A percentile compares a stretch with the other conserved stretches of the same genome.
These are phyloP conservation scores for Thelaira solivaga DNA, from an alignment of 2,888 invertebrate species.

Conservation along the genomic window DNA sequence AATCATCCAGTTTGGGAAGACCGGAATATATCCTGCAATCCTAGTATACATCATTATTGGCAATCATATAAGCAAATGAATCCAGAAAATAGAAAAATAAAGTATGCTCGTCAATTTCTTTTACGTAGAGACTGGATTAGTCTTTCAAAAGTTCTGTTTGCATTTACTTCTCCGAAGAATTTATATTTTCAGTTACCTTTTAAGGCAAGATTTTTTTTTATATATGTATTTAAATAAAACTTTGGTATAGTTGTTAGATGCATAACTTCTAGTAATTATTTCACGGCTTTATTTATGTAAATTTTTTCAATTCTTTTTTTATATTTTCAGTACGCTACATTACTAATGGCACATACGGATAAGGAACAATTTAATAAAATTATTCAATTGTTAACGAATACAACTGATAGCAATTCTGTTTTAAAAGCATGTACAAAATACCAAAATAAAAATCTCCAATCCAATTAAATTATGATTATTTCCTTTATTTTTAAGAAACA, in stretches of 20 bases:
- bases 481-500: too few species aligned
- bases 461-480: too few species aligned
- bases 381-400: conserved; percentile 35
- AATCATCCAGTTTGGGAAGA: conserved; percentile 66
- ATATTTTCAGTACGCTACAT: conserved; percentile 61
- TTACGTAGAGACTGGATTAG: conserved; percentile 66
- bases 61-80: not conserved
- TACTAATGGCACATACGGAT: conserved; percentile 60
- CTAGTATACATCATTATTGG: conserved; percentile 48
- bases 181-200: conserved; percentile 63
- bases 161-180: conserved; percentile 25
- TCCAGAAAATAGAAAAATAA: conserved; percentile 56
- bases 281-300: too few species aligned
- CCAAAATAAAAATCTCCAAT: too few species aligned
- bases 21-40: conserved; percentile 64
- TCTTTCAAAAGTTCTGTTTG: conserved; percentile 64
- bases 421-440: conserved; percentile 54
- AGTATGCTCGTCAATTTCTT: conserved; percentile 65
- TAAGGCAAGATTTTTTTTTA: conserved; percentile 65
- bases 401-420: conserved; percentile 18
- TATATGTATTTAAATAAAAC: not conserved
- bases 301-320: not conserved
- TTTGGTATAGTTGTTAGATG: too few species aligned
- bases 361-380: conserved; percentile 51
- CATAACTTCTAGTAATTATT: not conserved